Percentiles rank a stretch among this genome's conserved stretches.
Conservation (phyloP, 1,140 invertebrate genomes). For the Musca domestica region DNA sequence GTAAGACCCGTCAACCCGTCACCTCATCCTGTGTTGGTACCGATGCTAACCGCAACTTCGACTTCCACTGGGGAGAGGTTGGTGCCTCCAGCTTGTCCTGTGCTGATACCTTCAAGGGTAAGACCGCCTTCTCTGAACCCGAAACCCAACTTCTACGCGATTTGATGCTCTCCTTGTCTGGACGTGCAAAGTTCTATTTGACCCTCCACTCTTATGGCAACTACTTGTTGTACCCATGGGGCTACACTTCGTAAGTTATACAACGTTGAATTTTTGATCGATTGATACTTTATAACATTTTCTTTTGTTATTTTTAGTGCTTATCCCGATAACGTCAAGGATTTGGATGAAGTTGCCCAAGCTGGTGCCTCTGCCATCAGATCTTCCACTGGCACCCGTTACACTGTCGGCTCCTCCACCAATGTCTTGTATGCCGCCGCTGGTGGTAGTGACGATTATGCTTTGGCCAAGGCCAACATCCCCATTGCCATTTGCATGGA, state of each 20-base stretch:
- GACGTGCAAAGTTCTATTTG: constrained; percentile 64
- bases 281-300: too few relatives aligned
- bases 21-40: constrained; percentile 57
- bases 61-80: constrained; percentile 64
- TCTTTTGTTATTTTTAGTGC: constrained; percentile 17
- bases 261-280: constrained; percentile 25
- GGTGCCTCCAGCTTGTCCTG: constrained; percentile 68
- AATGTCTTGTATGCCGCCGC: constrained; percentile 59
- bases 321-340: constrained; percentile 44
- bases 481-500: constrained; percentile 70
- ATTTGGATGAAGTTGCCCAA: constrained; percentile 53
- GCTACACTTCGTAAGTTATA: constrained; percentile 58
- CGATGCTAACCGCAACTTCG: constrained; percentile 69
- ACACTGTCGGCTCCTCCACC: constrained; percentile 65
- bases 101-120: constrained; percentile 65
- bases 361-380: constrained; percentile 55
- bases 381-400: constrained; percentile 56
- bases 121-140: constrained; percentile 67
- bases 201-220: constrained; percentile 70
- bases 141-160: constrained; percentile 60
- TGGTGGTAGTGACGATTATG: constrained; percentile 68
- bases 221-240: constrained; percentile 72
- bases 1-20: constrained; percentile 55
- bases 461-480: constrained; percentile 59
- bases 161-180: constrained; percentile 53